Evolutionary conservation across 2,888 invertebrate species (phyloP), one percentile per base, ranked within the genome.

Genomic region (Catocala fraxini): DNA sequence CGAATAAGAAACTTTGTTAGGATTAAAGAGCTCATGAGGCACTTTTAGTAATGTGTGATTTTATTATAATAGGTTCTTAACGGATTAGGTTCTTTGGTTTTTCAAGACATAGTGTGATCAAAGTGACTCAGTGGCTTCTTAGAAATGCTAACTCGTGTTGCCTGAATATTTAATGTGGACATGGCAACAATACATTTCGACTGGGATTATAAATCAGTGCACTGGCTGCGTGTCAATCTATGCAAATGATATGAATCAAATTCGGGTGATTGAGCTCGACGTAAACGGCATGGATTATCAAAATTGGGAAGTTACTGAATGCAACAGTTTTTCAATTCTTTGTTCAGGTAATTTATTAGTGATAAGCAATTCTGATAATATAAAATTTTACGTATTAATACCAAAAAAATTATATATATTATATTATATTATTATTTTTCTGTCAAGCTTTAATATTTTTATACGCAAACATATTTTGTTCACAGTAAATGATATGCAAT

Each of bases 1-100:
- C 74, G 71, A 71, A 71, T 65, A 75, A 75, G 67, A 75, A 75
- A 57, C 51, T 51, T 61, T 61, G 74, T 70, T 76, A 71, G 77
- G 74, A 76, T 73, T 63, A 73, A 71, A 47, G 47, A 47, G 15
- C 13, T n/a, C 15, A 42, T 51, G 15, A 46, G 15, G 6, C 35
- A 35, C 33, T 35, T 59, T 48, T 52, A 3, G 6, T 9, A 43
- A 54, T 35, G 51, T 51, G 13, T 25, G 48, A 7, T 10, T 47
- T 63, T 57, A 15, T 43, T 48, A 51, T 46, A 52, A 47, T 34
- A 47, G 41, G 6, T 49, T 53, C 48, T 54, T 54, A 6, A 42
- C 25, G 41, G 47, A 53, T 53, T 47, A 34, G 12, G 47, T 42
- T 53, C 33, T 47, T n/a, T 6, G 47, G n/a, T 11, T 12, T 47